A percentile compares a stretch with the other conserved stretches of the same genome.
Conservation (phyloP, 2,113 vertebrate species). For the Anoura caudifer region DNA sequence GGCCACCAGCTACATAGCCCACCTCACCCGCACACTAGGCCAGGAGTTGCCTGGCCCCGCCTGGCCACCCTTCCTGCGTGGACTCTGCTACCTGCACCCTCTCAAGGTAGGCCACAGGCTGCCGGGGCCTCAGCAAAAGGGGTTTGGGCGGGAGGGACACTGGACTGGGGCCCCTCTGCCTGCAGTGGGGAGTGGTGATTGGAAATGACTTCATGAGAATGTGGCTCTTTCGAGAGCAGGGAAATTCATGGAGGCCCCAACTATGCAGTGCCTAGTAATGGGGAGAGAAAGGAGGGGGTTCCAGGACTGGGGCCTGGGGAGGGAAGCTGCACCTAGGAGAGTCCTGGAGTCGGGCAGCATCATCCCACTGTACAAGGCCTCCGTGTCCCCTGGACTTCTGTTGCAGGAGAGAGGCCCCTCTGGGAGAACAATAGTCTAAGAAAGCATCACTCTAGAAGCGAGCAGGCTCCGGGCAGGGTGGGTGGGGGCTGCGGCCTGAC, state of each 20-base stretch:
- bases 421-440: not conserved
- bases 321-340: not conserved
- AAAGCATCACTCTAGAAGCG: not conserved
- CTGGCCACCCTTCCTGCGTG: constrained; percentile 67
- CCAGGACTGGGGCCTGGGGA: not conserved
- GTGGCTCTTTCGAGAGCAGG: not conserved
- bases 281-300: not conserved
- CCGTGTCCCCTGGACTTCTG: not conserved
- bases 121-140: not conserved
- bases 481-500: not conserved
- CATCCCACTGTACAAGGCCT: fast-evolving
- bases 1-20: constrained; percentile 90
- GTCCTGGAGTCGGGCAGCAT: not conserved
- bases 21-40: constrained; percentile 85
- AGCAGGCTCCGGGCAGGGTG: not conserved
- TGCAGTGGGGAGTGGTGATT: not conserved
- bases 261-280: not conserved
- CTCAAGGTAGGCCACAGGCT: constrained; percentile 82
- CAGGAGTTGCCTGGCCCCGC: constrained; percentile 64
- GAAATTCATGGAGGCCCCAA: not conserved
- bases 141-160: not conserved
- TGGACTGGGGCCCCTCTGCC: not conserved
- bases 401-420: not conserved
- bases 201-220: not conserved
- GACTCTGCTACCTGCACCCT: constrained; percentile 85